A percentile compares a stretch with the other conserved stretches of the same genome.
These are phyloP conservation scores for Hemithea aestivaria DNA, from an alignment of 2,888 invertebrate species.

Conservation along the genomic window DNA sequence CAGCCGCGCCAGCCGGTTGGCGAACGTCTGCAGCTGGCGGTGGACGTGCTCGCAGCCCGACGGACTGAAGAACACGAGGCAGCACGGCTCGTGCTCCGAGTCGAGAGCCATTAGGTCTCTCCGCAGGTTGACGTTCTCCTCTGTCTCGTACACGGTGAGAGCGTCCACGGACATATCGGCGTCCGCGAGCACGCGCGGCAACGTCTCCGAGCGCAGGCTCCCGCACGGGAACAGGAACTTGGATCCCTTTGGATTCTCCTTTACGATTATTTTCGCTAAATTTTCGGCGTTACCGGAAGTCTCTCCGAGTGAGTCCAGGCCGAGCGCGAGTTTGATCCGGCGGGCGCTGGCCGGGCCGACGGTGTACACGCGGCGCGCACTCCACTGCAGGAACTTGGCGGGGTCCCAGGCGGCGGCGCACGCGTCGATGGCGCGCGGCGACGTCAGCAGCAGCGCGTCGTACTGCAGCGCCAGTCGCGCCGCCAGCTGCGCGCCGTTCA, in stretches of 20 bases:
- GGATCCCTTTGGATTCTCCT: slow-evolving; percentile 43
- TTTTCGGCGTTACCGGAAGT: slow-evolving; percentile 58
- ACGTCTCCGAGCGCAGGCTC: slow-evolving; percentile 54
- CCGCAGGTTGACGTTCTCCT: slow-evolving; percentile 57
- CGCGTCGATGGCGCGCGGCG: slow-evolving; percentile 62
- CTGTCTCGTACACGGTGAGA: slow-evolving; percentile 64
- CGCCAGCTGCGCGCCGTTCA: slow-evolving; percentile 40
- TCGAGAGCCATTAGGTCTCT: slow-evolving; percentile 48
- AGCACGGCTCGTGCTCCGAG: slow-evolving; percentile 36
- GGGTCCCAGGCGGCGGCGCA: slow-evolving; percentile 62
- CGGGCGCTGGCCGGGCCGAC: slow-evolving; percentile 55
- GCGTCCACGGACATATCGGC: slow-evolving; percentile 48
- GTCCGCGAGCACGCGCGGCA: slow-evolving; percentile 44
- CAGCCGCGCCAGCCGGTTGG: slow-evolving; percentile 48
- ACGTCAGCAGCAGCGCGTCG: slow-evolving; percentile 57
- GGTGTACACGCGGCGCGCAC: slow-evolving; percentile 51
- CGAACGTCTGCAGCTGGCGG: slow-evolving; percentile 63
- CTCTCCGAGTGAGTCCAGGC: slow-evolving; percentile 54
- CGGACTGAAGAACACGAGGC: slow-evolving; percentile 69
- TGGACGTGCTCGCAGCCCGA: slow-evolving; percentile 68
- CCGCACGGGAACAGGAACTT: slow-evolving; percentile 68
- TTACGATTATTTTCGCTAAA: slow-evolving; percentile 48
- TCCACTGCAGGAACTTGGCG: slow-evolving; percentile 56
- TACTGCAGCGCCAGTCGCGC: slow-evolving; percentile 45
- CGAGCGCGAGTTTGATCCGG: slow-evolving; percentile 50